These are phyloP conservation scores for Phasianus colchicus DNA, from an alignment of 2,113 vertebrate genomes.

Conservation along the genomic window DNA sequence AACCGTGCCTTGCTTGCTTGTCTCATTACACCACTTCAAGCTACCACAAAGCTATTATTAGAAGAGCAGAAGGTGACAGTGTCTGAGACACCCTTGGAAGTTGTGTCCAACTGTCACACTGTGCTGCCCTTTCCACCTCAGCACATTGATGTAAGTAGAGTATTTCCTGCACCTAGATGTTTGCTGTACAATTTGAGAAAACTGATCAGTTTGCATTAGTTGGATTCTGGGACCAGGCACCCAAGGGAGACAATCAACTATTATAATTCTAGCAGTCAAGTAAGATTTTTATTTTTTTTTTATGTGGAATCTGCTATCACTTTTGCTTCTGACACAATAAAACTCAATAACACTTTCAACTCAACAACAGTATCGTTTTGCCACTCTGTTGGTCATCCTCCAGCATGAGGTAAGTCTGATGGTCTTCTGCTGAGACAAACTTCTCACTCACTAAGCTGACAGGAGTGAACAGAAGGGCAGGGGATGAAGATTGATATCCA, in stretches of 20 bases:
- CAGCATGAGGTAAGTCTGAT: neutral
- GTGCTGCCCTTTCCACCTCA: neutral
- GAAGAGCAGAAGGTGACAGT: neutral
- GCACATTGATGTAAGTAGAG: neutral
- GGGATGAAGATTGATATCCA: neutral
- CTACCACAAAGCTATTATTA: neutral
- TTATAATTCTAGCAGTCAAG: neutral
- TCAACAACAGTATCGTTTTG: neutral
- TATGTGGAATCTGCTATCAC: neutral
- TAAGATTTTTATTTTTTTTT: neutral
- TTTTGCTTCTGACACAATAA: neutral
- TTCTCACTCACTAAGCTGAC: neutral
- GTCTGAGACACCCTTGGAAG: neutral
- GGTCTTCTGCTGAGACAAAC: neutral
- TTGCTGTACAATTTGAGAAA: neutral
- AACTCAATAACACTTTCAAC: neutral
- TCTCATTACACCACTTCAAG: neutral
- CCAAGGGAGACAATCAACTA: neutral
- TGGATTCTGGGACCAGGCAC: neutral
- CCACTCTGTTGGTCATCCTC: neutral
- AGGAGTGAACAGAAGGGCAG: neutral
- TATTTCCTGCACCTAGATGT: neutral
- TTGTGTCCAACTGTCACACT: neutral
- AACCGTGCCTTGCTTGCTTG: neutral
- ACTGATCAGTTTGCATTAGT: neutral